phyloP scores from a whole-genome alignment of 2,797 vertebrate genomes.

The Aldrovandia affinis region DNA sequence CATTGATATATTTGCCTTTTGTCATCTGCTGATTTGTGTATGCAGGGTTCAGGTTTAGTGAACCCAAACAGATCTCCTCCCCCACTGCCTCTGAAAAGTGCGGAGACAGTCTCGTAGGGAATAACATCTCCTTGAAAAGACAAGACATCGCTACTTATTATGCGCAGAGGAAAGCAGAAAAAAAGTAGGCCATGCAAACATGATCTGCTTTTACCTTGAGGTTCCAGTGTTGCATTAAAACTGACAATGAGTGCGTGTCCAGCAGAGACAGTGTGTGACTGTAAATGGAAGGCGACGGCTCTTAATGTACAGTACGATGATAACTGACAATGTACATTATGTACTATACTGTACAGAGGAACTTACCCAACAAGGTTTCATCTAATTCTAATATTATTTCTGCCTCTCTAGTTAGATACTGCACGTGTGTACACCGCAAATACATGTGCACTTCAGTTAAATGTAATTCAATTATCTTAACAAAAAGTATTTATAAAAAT shows the following conservation, averaged over 20 bases:
- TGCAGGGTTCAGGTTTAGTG: background rate
- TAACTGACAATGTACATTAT: slow-evolving; percentile 42
- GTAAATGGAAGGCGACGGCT: slow-evolving; percentile 57
- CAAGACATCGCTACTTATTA: slow-evolving; percentile 64
- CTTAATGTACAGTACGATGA: slow-evolving; percentile 52
- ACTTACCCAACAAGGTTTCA: background rate
- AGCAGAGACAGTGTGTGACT: slow-evolving; percentile 50
- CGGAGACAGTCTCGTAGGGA: background rate
- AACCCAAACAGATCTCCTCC: slow-evolving; percentile 8
- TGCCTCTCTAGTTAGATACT: background rate
- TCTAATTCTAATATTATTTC: slow-evolving; percentile 8
- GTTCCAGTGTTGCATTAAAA: slow-evolving; percentile 54
- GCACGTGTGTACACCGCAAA: background rate
- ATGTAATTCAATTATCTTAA: no score
- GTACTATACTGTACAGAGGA: slow-evolving; percentile 13
- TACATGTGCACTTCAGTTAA: background rate
- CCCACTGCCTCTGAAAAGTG: slow-evolving; percentile 1
- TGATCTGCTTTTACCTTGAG: slow-evolving; percentile 63
- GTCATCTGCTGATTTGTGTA: background rate
- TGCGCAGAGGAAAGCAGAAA: slow-evolving; percentile 53
- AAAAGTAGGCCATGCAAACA: slow-evolving; percentile 65
- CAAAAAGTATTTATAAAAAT: no score
- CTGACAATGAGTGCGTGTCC: slow-evolving; percentile 55
- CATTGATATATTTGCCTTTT: background rate
- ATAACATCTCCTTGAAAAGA: slow-evolving; percentile 4